phyloP scores from a whole-genome alignment of 2,888 invertebrate genomes.

The Anodontia alba region DNA sequence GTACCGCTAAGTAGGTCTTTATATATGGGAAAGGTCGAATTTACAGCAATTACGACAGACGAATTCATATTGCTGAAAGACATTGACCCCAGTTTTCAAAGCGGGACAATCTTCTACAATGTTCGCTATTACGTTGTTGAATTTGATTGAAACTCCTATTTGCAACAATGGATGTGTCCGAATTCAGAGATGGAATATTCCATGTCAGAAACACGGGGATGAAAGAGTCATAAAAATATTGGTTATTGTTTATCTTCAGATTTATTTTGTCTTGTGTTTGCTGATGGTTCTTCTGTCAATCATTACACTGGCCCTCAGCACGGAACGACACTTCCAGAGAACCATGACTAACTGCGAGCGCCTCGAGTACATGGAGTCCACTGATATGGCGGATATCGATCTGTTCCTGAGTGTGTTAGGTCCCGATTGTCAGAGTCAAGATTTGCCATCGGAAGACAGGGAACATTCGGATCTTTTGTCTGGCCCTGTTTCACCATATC shows the following conservation, averaged over 20 bases:
- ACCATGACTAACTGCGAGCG: constrained; percentile 57
- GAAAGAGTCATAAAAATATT: too few relatives aligned
- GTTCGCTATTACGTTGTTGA: too few relatives aligned
- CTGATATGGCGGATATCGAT: constrained; percentile 40
- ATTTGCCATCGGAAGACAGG: not conserved
- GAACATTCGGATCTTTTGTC: not conserved
- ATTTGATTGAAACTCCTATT: too few relatives aligned
- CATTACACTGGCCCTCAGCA: constrained; percentile 39
- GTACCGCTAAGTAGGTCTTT: too few relatives aligned
- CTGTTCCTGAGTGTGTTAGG: not conserved
- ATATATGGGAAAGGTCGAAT: too few relatives aligned
- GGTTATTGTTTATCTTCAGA: constrained; percentile 25
- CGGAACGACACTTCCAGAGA: constrained; percentile 48
- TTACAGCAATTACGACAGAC: too few relatives aligned
- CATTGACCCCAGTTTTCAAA: too few relatives aligned
- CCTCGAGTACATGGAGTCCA: constrained; percentile 44
- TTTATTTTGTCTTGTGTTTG: constrained; percentile 40
- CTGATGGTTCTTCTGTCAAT: constrained; percentile 47
- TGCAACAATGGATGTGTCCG: too few relatives aligned
- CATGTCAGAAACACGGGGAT: too few relatives aligned
- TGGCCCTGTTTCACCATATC: not conserved
- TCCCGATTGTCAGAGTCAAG: not conserved
- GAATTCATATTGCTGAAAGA: too few relatives aligned
- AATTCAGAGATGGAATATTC: too few relatives aligned
- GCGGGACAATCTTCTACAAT: too few relatives aligned